Evolutionary conservation across 2,113 vertebrate genomes (phyloP).

Genomic region (Menidia beryllina): DNA sequence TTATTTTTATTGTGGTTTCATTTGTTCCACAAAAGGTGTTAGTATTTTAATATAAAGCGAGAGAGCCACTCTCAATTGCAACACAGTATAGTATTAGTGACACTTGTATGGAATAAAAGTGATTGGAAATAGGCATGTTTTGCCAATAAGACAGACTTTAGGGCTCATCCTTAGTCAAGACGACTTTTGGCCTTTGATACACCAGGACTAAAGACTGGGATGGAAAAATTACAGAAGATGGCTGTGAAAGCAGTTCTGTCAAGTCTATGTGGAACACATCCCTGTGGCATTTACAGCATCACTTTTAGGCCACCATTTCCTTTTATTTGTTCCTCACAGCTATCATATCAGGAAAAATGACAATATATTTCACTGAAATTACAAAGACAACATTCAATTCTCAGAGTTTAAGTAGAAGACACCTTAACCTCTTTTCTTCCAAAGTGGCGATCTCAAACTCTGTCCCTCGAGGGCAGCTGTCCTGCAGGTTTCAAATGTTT

Average conservation of each 20-base stretch:
- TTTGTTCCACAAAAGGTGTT: slow-evolving; percentile 49
- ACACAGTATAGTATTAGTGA: slow-evolving; percentile 27
- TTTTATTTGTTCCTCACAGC: not conserved
- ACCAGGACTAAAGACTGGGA: slow-evolving; percentile 9
- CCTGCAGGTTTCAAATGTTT: no score
- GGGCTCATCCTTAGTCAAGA: not conserved
- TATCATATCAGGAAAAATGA: not conserved
- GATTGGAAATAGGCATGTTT: slow-evolving; percentile 26
- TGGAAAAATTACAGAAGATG: slow-evolving; percentile 16
- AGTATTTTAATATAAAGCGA: slow-evolving; percentile 42
- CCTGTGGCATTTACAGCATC: not conserved
- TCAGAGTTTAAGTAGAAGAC: not conserved
- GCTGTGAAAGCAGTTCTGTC: not conserved
- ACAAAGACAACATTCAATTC: not conserved
- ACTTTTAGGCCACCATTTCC: not conserved
- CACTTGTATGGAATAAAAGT: slow-evolving; percentile 33
- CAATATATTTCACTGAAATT: not conserved
- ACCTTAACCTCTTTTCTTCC: not conserved
- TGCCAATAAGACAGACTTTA: not conserved
- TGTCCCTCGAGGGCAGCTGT: no score
- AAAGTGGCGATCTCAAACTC: no score
- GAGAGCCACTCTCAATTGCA: slow-evolving; percentile 27
- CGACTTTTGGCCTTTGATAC: slow-evolving; percentile 3
- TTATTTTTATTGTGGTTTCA: slow-evolving; percentile 36
- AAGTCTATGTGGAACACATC: not conserved